These are phyloP conservation scores for Conchocele bisecta DNA, from an alignment of 2,888 invertebrate species.

Conservation along the genomic window DNA sequence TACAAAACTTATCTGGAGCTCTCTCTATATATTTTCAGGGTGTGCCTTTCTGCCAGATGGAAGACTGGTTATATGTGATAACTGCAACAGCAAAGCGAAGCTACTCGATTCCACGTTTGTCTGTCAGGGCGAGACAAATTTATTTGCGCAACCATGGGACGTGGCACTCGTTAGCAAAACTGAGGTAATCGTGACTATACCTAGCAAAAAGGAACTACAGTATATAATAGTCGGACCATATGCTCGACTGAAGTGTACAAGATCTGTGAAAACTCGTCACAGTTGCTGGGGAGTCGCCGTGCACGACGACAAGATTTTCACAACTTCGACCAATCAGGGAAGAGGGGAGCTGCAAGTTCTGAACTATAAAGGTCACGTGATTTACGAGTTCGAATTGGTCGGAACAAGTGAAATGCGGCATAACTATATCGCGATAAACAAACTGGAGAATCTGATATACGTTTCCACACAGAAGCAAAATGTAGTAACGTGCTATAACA, in stretches of 20 bases:
- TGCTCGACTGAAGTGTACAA: background rate
- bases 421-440: too few species aligned
- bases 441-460: too few species aligned
- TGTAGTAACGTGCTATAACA: too few species aligned
- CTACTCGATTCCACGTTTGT: background rate
- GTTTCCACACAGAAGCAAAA: too few species aligned
- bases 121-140: background rate
- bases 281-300: background rate
- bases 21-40: too few species aligned
- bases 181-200: background rate
- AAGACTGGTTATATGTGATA: background rate
- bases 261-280: background rate
- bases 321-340: too few species aligned
- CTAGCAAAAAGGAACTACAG: background rate
- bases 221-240: background rate
- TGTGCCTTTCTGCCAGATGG: background rate
- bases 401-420: too few species aligned
- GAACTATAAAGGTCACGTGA: too few species aligned
- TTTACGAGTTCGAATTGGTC: too few species aligned
- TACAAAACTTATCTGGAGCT: too few species aligned
- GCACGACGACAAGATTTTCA: background rate
- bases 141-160: background rate
- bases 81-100: background rate
- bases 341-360: too few species aligned
- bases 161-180: background rate